Base-by-base conservation (phyloP, 2,113 vertebrate species). In the Isichthys henryi region DNA sequence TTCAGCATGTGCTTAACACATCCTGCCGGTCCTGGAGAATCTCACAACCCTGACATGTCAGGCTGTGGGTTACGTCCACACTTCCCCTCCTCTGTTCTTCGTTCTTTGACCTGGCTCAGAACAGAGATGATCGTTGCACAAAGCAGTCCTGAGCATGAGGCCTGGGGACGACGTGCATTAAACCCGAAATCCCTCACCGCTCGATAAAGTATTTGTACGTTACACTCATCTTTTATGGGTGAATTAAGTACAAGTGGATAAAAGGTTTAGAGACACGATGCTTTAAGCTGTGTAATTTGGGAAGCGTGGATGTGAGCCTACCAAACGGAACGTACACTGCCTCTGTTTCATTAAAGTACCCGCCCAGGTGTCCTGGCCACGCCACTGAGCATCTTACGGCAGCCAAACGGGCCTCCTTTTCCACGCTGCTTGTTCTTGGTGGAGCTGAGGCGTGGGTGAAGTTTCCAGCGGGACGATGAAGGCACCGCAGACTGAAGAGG, bases 381-480 rank as follows among this genome's bases (percentile, higher is more conserved):
- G 45, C 58, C 53, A 9, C 39, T 35, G n/a, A 56, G 62, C 88
- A 43, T 89, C 82, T 56, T 19, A 89, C 1, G 52, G 7, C 27
- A 50, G 82, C 43, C 82, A 70, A 52, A 9, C 46, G 27, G 83
- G 23, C 48, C 27, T 35, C 43, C 21, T 13, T 49, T 19, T 3
- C 3, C 10, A 39, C 6, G n/a, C 45, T 31, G 31, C 86, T 43
- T 21, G 13, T 17, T 86, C 35, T 88, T 77, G 77, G 77, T 88
- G 52, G 50, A 70, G 70, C 86, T 88, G 11, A 21, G 70, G 85
- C 48, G 52, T 56, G 86, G 92, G 90, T 90, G 89, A 50, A 89
- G 11, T 93, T 95, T 93, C 93, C 91, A 56, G 8, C 0, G 88
- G 88, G 92, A 92, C 5, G 84, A 90, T 90, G 91, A 92, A 91